phyloP scores from a whole-genome alignment of 2,113 vertebrate species.

The Candoia aspera region DNA sequence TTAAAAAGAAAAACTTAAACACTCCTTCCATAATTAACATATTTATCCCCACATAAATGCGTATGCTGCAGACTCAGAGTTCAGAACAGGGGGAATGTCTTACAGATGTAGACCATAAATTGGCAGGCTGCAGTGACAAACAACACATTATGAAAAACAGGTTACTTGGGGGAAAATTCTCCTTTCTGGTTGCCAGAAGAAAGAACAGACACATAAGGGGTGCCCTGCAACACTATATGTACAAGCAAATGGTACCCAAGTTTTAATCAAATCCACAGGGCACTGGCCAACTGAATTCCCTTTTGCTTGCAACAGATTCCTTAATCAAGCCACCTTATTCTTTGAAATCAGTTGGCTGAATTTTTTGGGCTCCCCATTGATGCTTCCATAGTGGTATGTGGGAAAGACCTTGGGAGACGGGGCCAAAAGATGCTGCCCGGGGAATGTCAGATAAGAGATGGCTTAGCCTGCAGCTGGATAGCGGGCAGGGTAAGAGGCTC shows the following conservation, averaged over 20 bases:
- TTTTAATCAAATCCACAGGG: not conserved
- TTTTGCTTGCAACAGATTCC: not conserved
- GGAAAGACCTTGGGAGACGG: too few relatives aligned
- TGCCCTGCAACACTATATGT: not conserved
- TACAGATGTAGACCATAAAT: not conserved
- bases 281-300: not conserved
- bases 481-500: too few relatives aligned
- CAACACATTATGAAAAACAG: not conserved
- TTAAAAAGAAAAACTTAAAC: not conserved
- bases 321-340: slow-evolving; percentile 14
- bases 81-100: not conserved
- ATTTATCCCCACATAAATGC: not conserved
- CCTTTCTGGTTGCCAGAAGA: not conserved
- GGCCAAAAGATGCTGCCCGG: too few relatives aligned
- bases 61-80: too few relatives aligned
- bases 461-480: too few relatives aligned
- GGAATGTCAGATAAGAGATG: too few relatives aligned
- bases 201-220: not conserved
- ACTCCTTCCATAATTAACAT: not conserved
- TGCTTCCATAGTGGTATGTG: not conserved
- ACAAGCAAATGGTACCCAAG: not conserved
- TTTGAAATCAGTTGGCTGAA: slow-evolving; percentile 14
- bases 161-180: not conserved
- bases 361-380: slow-evolving; percentile 8
- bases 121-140: not conserved